These are phyloP conservation scores for Eulithis testata DNA, from an alignment of 2,888 invertebrate species.

Conservation along the genomic window DNA sequence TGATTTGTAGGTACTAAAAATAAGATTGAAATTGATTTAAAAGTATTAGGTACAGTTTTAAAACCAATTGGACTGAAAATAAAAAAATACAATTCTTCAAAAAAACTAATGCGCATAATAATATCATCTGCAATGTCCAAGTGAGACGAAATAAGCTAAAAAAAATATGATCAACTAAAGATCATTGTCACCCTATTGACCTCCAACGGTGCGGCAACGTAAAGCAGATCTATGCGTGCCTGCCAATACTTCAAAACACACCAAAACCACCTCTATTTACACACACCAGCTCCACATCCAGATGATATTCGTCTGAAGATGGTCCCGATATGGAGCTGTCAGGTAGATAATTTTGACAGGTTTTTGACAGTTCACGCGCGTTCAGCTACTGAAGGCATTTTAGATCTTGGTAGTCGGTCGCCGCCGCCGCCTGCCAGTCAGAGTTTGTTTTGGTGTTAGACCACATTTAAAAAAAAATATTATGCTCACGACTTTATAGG, in stretches of 20 bases:
- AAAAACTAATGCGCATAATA: too few species aligned
- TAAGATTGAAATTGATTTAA: too few species aligned
- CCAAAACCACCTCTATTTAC: conserved; percentile 40
- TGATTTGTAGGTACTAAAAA: too few species aligned
- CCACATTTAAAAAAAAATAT: conserved; percentile 42
- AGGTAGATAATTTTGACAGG: conserved; percentile 55
- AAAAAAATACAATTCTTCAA: too few species aligned
- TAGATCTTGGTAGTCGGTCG: conserved; percentile 25
- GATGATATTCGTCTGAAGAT: conserved; percentile 38
- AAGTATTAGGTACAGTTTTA: too few species aligned
- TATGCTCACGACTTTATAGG: background rate
- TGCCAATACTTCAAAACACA: conserved; percentile 54
- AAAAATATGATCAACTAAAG: background rate
- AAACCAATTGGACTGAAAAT: too few species aligned
- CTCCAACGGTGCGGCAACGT: conserved; percentile 64
- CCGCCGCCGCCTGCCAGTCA: conserved; percentile 55
- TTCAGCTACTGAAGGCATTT: conserved; percentile 58
- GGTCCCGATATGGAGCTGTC: conserved; percentile 48
- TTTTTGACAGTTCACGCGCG: conserved; percentile 76
- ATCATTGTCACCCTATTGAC: conserved; percentile 51
- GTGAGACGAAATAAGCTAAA: too few species aligned
- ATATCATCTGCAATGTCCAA: too few species aligned
- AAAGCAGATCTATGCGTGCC: conserved; percentile 57
- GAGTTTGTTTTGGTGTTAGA: conserved; percentile 52
- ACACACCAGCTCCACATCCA: conserved; percentile 26